phyloP scores from a whole-genome alignment of 2,888 invertebrate species.

The Hybos culiciformis region DNA sequence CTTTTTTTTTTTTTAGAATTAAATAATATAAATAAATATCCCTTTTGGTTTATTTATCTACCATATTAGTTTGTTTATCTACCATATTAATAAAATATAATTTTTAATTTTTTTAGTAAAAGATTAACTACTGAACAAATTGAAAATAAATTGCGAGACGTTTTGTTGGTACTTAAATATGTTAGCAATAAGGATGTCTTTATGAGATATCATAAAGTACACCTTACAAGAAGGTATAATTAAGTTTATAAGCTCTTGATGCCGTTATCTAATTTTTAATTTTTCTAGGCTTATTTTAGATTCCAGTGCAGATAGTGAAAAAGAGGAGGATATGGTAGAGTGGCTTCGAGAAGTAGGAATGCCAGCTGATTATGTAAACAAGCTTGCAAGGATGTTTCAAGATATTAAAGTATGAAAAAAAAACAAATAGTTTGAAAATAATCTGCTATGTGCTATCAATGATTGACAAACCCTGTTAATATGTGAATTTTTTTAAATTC shows the following conservation, averaged over 20 bases:
- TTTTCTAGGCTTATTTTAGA: constrained; percentile 71
- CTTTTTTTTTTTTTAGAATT: no score
- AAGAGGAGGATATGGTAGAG: constrained; percentile 98
- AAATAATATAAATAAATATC: no score
- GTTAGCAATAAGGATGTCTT: constrained; percentile 99
- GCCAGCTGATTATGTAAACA: constrained; percentile 99
- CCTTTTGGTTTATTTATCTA: no score
- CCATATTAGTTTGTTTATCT: no score
- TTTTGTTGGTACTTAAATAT: constrained; percentile 92
- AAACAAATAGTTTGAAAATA: neutral
- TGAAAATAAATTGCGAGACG: constrained; percentile 82
- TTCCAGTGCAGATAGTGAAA: constrained; percentile 96
- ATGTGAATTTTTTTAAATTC: no score
- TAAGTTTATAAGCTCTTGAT: neutral
- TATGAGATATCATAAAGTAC: constrained; percentile 98
- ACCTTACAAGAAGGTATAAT: constrained; percentile 63
- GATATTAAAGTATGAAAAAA: constrained; percentile 69
- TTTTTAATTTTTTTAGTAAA: constrained; percentile 87
- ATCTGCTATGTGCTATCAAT: no score
- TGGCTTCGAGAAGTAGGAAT: constrained; percentile 96
- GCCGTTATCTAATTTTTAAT: neutral
- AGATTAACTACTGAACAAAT: constrained; percentile 94
- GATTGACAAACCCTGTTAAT: no score
- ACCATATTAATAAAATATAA: no score
- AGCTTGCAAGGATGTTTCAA: constrained; percentile 94